Evolutionary conservation across 2,797 vertebrate genomes (phyloP), one percentile per base, ranked within the genome.

Genomic region (Benthosema pterotum): DNA sequence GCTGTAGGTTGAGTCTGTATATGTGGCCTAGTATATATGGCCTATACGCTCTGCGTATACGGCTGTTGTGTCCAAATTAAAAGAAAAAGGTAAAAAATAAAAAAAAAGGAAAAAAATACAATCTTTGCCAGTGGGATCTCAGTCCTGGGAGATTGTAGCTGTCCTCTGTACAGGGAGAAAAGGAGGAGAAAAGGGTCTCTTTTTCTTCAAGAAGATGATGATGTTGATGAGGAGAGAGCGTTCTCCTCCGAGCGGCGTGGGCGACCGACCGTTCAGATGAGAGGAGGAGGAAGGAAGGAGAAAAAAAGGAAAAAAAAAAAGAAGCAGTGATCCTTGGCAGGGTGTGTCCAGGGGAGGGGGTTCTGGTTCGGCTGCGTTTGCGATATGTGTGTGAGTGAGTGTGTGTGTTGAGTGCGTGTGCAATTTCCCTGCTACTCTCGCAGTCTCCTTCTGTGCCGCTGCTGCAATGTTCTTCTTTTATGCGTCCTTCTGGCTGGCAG

Each of bases 381-480:
- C 57, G n/a, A 16, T 13, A 55, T 53, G 58, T 56, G 53, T 48
- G 22, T 47, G 50, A 55, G 59, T 53, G 58, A 55, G 59, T 53
- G 58, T 56, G 53, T 48, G 22, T 47, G 50, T 57, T 87, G 74
- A 87, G 84, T 85, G 79, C 89, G 89, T 92, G 87, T 92, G 81
- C 80, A 89, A 91, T 92, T 25, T 92, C 91, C 92, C 90, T 87
- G 89, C 89, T 92, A 88, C 90, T 88, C 89, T 90, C 77, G 82
- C 91, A 89, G 89, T 88, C 92, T 93, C 89, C 92, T 93, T 94
- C 91, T 93, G 91, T 92, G 90, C 90, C 91, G 92, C 90, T 93
- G 90, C 92, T 94, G 93, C 92, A 94, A 94, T 93, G 91, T 92
- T 92, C 92, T 93, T 93, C 93, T 93, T 93, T 94, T 93, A 93